Percentiles rank a stretch among this genome's conserved stretches.
phyloP scores from a whole-genome alignment of 2,113 vertebrate species.

The Ictalurus punctatus region DNA sequence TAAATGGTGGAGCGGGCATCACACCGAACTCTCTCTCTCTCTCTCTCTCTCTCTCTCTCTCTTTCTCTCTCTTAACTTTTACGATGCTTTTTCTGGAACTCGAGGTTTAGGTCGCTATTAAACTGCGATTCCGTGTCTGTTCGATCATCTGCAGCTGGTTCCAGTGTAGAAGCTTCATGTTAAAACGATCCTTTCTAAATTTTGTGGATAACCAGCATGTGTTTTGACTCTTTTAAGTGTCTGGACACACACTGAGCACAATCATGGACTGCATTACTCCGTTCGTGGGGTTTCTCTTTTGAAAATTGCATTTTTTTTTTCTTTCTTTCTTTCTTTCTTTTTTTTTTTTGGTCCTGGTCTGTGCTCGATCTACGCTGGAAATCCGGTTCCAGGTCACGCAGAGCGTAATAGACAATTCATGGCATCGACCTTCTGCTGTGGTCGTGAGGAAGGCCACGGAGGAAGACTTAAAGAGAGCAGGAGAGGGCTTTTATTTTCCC shows the following conservation, averaged over 20 bases:
- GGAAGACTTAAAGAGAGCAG: slow-evolving; percentile 10
- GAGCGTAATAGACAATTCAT: slow-evolving; percentile 18
- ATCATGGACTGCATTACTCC: slow-evolving; percentile 23
- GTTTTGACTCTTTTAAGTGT: slow-evolving; percentile 6
- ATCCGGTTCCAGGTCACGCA: not conserved
- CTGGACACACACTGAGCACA: slow-evolving; percentile 31
- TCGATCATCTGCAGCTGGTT: not conserved
- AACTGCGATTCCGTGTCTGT: not conserved
- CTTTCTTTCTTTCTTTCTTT: not conserved
- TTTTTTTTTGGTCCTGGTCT: not conserved
- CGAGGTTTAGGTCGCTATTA: too few species aligned
- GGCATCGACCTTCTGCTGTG: not conserved
- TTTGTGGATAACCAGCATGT: not conserved
- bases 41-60: too few species aligned
- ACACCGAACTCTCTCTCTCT: not conserved
- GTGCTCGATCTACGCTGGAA: slow-evolving; percentile 5
- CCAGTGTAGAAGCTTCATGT: slow-evolving; percentile 1
- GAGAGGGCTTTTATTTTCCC: slow-evolving; percentile 12
- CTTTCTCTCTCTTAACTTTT: not conserved
- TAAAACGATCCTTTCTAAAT: not conserved
- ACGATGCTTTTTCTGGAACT: not conserved
- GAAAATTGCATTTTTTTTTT: not conserved
- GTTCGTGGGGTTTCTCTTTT: slow-evolving; percentile 13
- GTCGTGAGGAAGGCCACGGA: slow-evolving; percentile 26
- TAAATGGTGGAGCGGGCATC: not conserved